A percentile compares a stretch with the other conserved stretches of the same genome.
phyloP scores from a whole-genome alignment of 2,113 vertebrate species.

The Noctilio leporinus region DNA sequence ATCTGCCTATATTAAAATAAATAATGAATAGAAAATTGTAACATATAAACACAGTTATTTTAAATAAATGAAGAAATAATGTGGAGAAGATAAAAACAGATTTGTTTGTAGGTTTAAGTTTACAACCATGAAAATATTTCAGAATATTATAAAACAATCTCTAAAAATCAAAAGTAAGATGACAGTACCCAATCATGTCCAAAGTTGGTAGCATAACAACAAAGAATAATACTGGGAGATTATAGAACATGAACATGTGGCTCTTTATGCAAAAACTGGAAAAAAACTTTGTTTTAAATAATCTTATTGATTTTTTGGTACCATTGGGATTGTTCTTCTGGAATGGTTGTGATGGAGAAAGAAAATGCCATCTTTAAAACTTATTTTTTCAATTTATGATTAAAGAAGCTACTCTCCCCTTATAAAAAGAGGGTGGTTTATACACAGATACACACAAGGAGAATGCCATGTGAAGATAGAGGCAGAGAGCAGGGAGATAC shows the following conservation, averaged over 20 bases:
- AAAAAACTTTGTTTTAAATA: background rate
- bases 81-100: no score
- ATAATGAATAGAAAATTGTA: background rate
- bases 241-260: background rate
- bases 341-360: background rate
- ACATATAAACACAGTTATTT: background rate
- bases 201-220: background rate
- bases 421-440: background rate
- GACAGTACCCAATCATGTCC: background rate
- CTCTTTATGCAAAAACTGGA: background rate
- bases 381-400: background rate
- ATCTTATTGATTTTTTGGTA: no score
- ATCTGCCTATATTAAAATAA: background rate
- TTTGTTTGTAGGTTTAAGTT: background rate
- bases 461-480: rapidly evolving
- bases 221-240: rapidly evolving
- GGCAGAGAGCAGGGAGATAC: no score
- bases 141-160: background rate
- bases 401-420: background rate
- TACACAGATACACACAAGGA: no score
- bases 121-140: background rate
- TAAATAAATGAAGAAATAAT: background rate
- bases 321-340: rapidly evolving
- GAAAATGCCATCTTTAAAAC: background rate
- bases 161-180: background rate